phyloP scores from a whole-genome alignment of 1,140 invertebrate genomes.

The Platyura marginata region DNA sequence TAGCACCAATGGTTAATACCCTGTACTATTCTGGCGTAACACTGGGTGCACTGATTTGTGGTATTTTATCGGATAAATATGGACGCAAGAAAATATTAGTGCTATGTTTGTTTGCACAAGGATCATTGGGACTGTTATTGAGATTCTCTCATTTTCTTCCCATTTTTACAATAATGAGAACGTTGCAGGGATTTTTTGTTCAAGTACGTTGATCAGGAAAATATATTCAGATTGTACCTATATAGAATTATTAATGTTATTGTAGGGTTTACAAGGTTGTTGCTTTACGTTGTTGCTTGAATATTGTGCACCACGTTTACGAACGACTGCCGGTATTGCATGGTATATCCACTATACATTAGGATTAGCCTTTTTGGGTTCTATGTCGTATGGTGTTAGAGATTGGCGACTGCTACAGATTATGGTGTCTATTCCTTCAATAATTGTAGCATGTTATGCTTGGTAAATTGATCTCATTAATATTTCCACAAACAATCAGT shows the following conservation, averaged over 20 bases:
- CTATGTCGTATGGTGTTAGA: conserved; percentile 1
- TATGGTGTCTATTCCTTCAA: neutral
- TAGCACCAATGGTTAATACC: neutral
- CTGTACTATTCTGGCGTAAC: neutral
- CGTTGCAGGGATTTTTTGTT: neutral
- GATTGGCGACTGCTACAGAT: conserved; percentile 2
- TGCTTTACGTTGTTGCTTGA: conserved; percentile 2
- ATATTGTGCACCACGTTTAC: conserved; percentile 2
- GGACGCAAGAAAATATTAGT: neutral
- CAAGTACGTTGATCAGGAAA: too few relatives aligned
- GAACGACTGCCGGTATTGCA: neutral
- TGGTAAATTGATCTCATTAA: too few relatives aligned
- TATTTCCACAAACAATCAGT: too few relatives aligned
- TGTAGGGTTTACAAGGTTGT: conserved; percentile 3
- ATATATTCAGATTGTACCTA: too few relatives aligned
- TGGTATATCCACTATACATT: conserved; percentile 2
- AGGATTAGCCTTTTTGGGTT: conserved; percentile 1
- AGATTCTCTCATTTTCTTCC: neutral
- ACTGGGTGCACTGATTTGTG: neutral
- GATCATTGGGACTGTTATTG: neutral
- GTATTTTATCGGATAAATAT: neutral
- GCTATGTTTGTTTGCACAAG: neutral
- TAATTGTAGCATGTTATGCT: neutral
- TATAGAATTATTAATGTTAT: too few relatives aligned
- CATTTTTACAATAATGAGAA: neutral